Percentiles rank a stretch among this genome's conserved stretches.
phyloP scores from a whole-genome alignment of 2,888 invertebrate species.

The Eumacrocentrus americanus region DNA sequence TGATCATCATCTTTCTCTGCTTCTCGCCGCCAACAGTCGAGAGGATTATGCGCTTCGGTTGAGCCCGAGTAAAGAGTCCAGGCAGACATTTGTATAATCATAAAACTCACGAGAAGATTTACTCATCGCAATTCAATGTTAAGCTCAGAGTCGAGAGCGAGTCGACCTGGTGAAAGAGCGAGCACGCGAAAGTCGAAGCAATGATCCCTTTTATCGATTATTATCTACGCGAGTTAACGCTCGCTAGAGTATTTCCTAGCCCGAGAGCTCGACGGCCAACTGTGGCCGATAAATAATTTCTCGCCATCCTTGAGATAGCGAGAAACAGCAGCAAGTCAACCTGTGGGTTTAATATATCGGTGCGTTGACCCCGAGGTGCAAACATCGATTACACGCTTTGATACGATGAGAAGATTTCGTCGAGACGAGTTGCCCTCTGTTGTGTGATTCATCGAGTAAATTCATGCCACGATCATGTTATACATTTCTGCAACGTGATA shows the following conservation, averaged over 20 bases:
- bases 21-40: conserved; percentile 20
- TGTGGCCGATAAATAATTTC: conserved; percentile 39
- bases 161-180: background rate
- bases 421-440: background rate
- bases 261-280: conserved; percentile 23
- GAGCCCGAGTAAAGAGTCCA: background rate
- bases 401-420: conserved; percentile 15
- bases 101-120: conserved; percentile 4
- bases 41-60: background rate
- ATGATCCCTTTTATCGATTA: conserved; percentile 35
- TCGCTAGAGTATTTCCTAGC: conserved; percentile 30
- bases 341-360: conserved; percentile 25
- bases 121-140: background rate
- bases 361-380: conserved; percentile 30
- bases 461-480: conserved; percentile 6
- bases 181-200: conserved; percentile 28
- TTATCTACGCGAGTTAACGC: conserved; percentile 25
- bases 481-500: conserved; percentile 14
- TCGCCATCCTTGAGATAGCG: conserved; percentile 16
- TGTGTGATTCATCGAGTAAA: conserved; percentile 15
- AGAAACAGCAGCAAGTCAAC: conserved; percentile 19
- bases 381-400: conserved; percentile 27
- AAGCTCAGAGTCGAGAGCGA: background rate
- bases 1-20: conserved; percentile 33
- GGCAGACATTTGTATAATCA: conserved; percentile 3